These are phyloP conservation scores for Calcarius lapponicus DNA, from an alignment of 2,797 vertebrate genomes.

Conservation along the genomic window DNA sequence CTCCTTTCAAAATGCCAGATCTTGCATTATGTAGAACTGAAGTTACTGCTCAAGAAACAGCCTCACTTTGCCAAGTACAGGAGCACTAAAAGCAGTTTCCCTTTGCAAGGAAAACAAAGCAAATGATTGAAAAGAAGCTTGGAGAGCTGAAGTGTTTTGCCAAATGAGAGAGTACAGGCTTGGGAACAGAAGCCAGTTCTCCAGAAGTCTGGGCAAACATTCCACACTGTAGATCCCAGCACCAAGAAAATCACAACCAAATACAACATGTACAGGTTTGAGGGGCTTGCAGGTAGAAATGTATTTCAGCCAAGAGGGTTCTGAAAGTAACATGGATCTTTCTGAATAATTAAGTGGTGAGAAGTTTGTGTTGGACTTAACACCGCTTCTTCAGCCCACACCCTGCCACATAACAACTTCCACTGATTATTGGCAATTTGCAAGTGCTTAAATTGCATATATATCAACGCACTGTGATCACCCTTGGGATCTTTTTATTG, in stretches of 20 bases:
- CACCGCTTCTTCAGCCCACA: neutral
- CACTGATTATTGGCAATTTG: neutral
- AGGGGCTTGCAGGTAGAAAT: neutral
- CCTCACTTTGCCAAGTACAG: neutral
- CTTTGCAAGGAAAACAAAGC: slow-evolving; percentile 22
- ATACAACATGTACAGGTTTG: neutral
- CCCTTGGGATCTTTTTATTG: neutral
- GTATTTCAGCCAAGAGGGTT: neutral
- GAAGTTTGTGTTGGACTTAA: neutral
- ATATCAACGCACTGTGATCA: neutral
- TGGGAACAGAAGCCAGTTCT: neutral
- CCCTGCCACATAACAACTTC: neutral
- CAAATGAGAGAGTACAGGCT: neutral
- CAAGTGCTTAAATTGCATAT: neutral
- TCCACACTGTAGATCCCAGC: neutral
- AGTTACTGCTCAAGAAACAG: neutral
- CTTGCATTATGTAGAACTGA: neutral
- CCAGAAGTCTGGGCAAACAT: neutral
- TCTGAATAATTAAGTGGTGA: neutral
- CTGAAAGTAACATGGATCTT: neutral
- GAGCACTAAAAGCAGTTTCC: neutral
- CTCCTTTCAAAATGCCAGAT: neutral
- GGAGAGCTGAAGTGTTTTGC: neutral
- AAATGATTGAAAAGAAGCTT: neutral
- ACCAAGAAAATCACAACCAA: neutral